Percentiles rank a stretch among this genome's conserved stretches.
phyloP scores from a whole-genome alignment of 2,888 invertebrate species.

The Apantesis nais region DNA sequence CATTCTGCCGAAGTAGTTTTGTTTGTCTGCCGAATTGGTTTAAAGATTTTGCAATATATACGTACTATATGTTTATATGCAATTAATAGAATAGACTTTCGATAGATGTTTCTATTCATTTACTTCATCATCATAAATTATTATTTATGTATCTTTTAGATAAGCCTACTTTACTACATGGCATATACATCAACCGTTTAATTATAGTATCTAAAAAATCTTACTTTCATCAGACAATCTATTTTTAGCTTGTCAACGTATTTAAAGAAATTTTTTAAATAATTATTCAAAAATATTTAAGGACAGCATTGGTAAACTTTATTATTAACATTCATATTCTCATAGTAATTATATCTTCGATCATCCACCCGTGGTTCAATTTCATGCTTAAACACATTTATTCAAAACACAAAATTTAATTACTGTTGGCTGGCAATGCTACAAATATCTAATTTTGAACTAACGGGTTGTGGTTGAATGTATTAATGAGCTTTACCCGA shows the following conservation, averaged over 20 bases:
- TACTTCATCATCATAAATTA: not conserved
- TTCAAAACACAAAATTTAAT: conserved; percentile 69
- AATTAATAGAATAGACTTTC: too few relatives aligned
- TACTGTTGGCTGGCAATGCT: conserved; percentile 54
- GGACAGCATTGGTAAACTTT: not conserved
- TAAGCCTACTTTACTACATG: not conserved
- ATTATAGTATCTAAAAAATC: too few relatives aligned
- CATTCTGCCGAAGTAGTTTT: not conserved
- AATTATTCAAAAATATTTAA: not conserved
- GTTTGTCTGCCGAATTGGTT: not conserved
- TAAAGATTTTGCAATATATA: not conserved
- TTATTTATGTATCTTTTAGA: too few relatives aligned
- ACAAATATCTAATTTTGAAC: conserved; percentile 55
- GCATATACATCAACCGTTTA: not conserved
- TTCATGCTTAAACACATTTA: conserved; percentile 54
- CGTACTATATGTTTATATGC: too few relatives aligned
- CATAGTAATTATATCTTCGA: conserved; percentile 37
- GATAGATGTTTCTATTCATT: not conserved
- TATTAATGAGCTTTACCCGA: conserved; percentile 51
- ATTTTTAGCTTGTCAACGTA: not conserved
- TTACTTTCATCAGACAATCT: not conserved
- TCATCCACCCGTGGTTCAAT: conserved; percentile 47
- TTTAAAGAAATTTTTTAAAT: not conserved
- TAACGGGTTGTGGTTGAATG: conserved; percentile 36
- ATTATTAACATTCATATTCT: not conserved